Evolutionary conservation across 2,888 invertebrate species (phyloP).

Genomic region (Calliopum simillimum): DNA sequence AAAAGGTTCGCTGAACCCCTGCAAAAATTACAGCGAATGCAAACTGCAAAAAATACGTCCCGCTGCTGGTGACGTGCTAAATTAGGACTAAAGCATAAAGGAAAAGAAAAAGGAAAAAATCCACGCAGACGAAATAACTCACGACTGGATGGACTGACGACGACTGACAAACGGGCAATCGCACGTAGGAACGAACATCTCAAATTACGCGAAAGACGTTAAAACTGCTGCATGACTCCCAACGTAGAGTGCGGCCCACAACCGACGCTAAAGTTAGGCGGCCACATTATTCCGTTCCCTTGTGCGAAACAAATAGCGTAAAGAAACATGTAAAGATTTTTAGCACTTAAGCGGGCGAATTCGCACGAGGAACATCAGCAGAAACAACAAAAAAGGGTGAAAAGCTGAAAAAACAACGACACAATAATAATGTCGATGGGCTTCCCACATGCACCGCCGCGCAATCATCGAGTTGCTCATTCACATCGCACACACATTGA

Average conservation of each 20-base stretch:
- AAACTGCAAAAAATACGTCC: slow-evolving; percentile 49
- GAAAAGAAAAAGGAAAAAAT: slow-evolving; percentile 50
- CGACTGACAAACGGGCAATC: slow-evolving; percentile 20
- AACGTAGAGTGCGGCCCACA: slow-evolving; percentile 9
- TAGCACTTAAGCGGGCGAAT: slow-evolving; percentile 28
- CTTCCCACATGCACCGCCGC: neutral
- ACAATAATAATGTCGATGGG: slow-evolving; percentile 1
- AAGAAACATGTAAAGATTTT: slow-evolving; percentile 36
- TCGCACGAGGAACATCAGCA: slow-evolving; percentile 19
- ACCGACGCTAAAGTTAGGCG: slow-evolving; percentile 20
- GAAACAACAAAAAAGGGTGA: slow-evolving; percentile 38
- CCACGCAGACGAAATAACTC: neutral
- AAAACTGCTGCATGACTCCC: slow-evolving; percentile 22
- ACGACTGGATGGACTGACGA: slow-evolving; percentile 7
- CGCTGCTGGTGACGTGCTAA: slow-evolving; percentile 61
- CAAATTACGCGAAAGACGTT: slow-evolving; percentile 58
- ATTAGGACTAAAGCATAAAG: slow-evolving; percentile 57
- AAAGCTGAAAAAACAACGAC: slow-evolving; percentile 31
- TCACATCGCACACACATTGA: neutral
- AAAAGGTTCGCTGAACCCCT: slow-evolving; percentile 30
- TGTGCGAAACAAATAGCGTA: slow-evolving; percentile 38
- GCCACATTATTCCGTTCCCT: slow-evolving; percentile 38
- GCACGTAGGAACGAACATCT: slow-evolving; percentile 46
- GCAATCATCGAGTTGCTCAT: neutral
- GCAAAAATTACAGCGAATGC: slow-evolving; percentile 50